A percentile compares a stretch with the other conserved stretches of the same genome.
phyloP scores from a whole-genome alignment of 1,140 invertebrate genomes.

The Sesamia nonagrioides region DNA sequence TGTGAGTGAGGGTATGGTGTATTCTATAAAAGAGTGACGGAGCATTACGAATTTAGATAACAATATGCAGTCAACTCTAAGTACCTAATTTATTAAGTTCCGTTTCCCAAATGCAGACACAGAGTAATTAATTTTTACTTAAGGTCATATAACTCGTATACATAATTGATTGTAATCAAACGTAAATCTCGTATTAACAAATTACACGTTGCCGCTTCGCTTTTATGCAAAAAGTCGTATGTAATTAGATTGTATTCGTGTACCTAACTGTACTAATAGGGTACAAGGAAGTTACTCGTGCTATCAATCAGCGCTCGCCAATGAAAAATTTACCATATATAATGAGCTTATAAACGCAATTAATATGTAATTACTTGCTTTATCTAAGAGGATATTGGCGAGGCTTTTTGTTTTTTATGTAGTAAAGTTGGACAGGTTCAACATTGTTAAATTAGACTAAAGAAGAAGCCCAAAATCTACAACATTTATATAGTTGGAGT shows the following conservation, averaged over 20 bases:
- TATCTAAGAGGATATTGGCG: constrained; percentile 10
- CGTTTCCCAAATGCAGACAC: constrained; percentile 37
- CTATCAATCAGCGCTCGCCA: constrained; percentile 46
- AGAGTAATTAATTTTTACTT: constrained; percentile 54
- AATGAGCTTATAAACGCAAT: constrained; percentile 32
- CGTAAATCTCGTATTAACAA: constrained; percentile 57
- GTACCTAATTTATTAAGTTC: constrained; percentile 32
- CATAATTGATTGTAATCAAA: constrained; percentile 56
- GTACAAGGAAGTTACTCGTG: constrained; percentile 50
- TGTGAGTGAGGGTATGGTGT: too few species aligned
- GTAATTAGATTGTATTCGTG: constrained; percentile 53
- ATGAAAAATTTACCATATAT: constrained; percentile 41
- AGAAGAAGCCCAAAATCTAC: background rate
- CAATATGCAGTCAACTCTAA: background rate
- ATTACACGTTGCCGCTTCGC: constrained; percentile 54
- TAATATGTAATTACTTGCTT: constrained; percentile 34
- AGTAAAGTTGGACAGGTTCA: background rate
- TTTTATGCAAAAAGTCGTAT: constrained; percentile 47
- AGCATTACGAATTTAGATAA: constrained; percentile 1
- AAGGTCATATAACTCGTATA: constrained; percentile 54
- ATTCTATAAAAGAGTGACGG: too few species aligned
- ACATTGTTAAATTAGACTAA: background rate
- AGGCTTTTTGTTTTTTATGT: background rate
- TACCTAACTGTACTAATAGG: constrained; percentile 47
- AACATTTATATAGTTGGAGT: background rate